phyloP scores from a whole-genome alignment of 2,113 vertebrate species.

The Orycteropus afer region DNA sequence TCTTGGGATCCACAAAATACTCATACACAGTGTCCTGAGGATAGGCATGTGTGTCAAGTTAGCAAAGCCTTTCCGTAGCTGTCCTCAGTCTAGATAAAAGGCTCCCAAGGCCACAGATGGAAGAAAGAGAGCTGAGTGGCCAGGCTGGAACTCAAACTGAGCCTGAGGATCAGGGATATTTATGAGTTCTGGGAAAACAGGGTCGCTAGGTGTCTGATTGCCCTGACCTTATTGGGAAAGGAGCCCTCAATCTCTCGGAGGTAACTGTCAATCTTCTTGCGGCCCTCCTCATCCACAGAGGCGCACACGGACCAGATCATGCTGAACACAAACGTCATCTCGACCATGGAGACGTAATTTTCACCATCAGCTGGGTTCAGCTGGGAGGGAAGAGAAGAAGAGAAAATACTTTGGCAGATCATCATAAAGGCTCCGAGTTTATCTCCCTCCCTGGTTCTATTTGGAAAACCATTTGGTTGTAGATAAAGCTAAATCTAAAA shows the following conservation, averaged over 20 bases:
- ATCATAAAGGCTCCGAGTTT: background rate
- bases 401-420: background rate
- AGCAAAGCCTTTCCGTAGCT: background rate
- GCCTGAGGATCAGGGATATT: background rate
- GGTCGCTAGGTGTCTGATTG: background rate
- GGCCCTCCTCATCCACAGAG: slow-evolving; percentile 92
- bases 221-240: slow-evolving; percentile 92
- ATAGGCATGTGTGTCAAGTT: background rate
- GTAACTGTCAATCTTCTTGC: slow-evolving; percentile 91
- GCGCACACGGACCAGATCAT: slow-evolving; percentile 94
- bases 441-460: background rate
- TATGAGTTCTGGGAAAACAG: background rate
- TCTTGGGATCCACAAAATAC: slow-evolving; percentile 92
- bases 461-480: background rate
- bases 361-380: slow-evolving; percentile 87
- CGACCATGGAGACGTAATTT: slow-evolving; percentile 85
- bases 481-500: background rate
- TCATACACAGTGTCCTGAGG: slow-evolving; percentile 92
- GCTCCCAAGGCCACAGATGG: background rate
- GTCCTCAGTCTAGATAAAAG: background rate
- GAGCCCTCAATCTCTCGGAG: slow-evolving; percentile 91
- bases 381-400: slow-evolving; percentile 75
- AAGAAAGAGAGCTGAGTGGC: background rate
- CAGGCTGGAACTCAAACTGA: background rate
- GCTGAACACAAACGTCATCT: slow-evolving; percentile 93